Conservation (phyloP, 2,113 vertebrate species). For the Mirza zaza region DNA sequence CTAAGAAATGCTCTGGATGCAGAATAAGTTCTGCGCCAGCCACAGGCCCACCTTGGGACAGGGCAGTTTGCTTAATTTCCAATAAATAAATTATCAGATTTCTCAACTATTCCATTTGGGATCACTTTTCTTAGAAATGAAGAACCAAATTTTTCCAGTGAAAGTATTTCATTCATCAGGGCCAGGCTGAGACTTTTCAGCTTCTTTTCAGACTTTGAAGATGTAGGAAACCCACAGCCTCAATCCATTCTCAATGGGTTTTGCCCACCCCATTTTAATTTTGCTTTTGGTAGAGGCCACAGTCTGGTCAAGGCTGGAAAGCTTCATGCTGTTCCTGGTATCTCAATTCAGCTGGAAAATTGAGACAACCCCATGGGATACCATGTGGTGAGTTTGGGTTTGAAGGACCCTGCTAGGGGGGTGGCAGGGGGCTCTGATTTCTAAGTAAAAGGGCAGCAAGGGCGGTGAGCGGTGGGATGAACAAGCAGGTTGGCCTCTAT, state of each 20-base stretch:
- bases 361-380: background rate
- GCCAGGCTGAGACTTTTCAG: background rate
- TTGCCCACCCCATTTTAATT: background rate
- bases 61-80: background rate
- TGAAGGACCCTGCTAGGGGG: background rate
- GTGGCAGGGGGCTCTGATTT: background rate
- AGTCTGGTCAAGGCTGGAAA: background rate
- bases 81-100: background rate
- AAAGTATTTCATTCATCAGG: background rate
- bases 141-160: background rate
- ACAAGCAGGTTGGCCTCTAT: background rate
- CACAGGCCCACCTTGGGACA: background rate
- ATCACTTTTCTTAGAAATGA: background rate
- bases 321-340: background rate
- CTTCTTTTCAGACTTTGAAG: background rate
- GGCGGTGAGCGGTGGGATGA: background rate
- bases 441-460: background rate
- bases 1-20: background rate
- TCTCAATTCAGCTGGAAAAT: background rate
- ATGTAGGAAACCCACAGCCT: background rate
- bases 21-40: background rate
- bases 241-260: background rate
- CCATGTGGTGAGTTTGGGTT: background rate
- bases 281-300: constrained; percentile 6
- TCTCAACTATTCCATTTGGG: background rate